Evolutionary conservation across 2,797 vertebrate genomes (phyloP).

Genomic region (Neoniphon sammara): DNA sequence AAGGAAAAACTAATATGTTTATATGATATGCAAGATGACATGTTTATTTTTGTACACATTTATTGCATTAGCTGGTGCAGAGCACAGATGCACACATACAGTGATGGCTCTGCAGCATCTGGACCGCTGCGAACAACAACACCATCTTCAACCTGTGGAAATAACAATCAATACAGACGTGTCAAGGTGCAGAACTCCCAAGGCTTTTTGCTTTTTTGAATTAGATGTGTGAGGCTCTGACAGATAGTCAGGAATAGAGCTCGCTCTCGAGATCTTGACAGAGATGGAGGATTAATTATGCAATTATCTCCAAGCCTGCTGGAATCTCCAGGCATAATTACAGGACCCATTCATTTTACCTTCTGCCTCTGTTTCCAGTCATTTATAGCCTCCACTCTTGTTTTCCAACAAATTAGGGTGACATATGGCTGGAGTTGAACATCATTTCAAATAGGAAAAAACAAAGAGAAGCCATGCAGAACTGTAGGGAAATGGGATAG

Average conservation of each 20-base stretch:
- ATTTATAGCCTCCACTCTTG: conserved; percentile 63
- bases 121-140: neutral
- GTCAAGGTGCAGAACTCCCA: conserved; percentile 5
- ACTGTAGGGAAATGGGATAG: conserved; percentile 22
- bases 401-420: conserved; percentile 66
- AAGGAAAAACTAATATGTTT: neutral
- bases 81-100: neutral
- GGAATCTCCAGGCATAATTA: conserved; percentile 75
- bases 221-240: conserved; percentile 50
- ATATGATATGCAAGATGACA: neutral
- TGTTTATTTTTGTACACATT: neutral
- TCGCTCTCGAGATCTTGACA: conserved; percentile 56
- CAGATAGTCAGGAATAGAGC: conserved; percentile 47
- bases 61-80: neutral
- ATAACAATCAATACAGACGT: conserved; percentile 1
- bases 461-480: conserved; percentile 25
- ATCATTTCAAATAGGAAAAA: conserved; percentile 53
- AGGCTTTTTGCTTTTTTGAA: conserved; percentile 5
- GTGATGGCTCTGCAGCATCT: neutral
- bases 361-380: conserved; percentile 60
- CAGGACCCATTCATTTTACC: conserved; percentile 74
- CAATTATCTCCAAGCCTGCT: conserved; percentile 75
- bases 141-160: neutral
- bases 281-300: conserved; percentile 77
- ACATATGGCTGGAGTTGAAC: conserved; percentile 56